phyloP scores from a whole-genome alignment of 2,888 invertebrate genomes.

The Polietes domitor region DNA sequence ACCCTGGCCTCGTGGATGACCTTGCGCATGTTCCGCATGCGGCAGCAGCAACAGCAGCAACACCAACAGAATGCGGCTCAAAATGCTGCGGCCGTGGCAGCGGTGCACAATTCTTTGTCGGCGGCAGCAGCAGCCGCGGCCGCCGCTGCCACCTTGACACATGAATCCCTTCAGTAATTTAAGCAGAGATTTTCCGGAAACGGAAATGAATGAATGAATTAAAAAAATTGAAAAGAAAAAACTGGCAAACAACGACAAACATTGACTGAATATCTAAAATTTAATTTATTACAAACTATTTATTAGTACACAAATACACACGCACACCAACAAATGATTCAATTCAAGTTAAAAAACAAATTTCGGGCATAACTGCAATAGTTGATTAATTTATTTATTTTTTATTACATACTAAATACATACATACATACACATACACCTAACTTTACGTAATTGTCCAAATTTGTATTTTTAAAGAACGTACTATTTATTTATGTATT shows the following conservation, averaged over 20 bases:
- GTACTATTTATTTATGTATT: constrained; percentile 21
- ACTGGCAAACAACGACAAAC: constrained; percentile 53
- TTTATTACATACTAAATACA: constrained; percentile 11
- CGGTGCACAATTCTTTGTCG: constrained; percentile 63
- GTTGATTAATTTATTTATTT: constrained; percentile 62
- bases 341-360: constrained; percentile 19
- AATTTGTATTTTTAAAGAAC: constrained; percentile 21
- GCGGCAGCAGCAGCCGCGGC: constrained; percentile 68
- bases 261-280: constrained; percentile 57
- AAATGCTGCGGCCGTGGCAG: constrained; percentile 69
- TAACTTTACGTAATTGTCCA: constrained; percentile 47
- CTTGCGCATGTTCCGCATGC: constrained; percentile 84
- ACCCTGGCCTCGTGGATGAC: constrained; percentile 90
- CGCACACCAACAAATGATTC: not conserved
- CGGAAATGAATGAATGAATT: not conserved
- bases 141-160: constrained; percentile 66
- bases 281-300: constrained; percentile 30
- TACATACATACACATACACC: no score
- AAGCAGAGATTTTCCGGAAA: not conserved
- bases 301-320: not conserved
- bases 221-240: constrained; percentile 49
- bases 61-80: constrained; percentile 73
- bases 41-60: constrained; percentile 76
- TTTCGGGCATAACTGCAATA: constrained; percentile 77
- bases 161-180: constrained; percentile 76